These are phyloP conservation scores for Trisateles emortualis DNA, from an alignment of 2,888 invertebrate species.

Conservation along the genomic window DNA sequence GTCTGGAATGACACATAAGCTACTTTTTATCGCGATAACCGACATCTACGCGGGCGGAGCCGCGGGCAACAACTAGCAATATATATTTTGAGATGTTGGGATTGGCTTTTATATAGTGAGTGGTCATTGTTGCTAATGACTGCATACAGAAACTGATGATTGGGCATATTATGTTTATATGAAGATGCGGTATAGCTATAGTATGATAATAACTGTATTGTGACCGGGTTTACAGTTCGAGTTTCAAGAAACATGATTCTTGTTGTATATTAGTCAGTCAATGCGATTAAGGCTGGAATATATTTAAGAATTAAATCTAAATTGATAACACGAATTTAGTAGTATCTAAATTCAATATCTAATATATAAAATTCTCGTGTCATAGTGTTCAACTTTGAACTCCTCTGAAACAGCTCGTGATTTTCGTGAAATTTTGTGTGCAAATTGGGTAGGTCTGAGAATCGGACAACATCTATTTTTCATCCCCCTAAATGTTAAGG, in stretches of 20 bases:
- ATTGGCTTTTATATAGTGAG: conserved; percentile 31
- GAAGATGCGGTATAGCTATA: conserved; percentile 38
- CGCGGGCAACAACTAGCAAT: no score
- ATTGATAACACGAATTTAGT: neutral
- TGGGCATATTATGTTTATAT: conserved; percentile 34
- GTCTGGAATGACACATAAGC: no score
- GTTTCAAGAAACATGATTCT: conserved; percentile 35
- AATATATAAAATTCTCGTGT: no score
- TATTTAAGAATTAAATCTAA: neutral
- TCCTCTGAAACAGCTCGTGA: no score
- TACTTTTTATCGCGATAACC: no score
- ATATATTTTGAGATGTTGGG: conserved; percentile 18
- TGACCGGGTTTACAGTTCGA: conserved; percentile 50
- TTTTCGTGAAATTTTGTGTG: no score
- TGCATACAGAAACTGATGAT: conserved; percentile 47
- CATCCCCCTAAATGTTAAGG: no score
- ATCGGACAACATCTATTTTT: no score
- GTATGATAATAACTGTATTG: conserved; percentile 51
- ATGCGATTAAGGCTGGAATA: conserved; percentile 9
- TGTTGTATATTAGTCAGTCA: conserved; percentile 16
- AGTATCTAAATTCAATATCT: no score
- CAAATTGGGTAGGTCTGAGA: no score
- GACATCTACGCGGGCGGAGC: no score
- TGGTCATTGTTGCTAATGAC: conserved; percentile 37
- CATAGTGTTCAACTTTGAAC: no score